Conservation (phyloP, 2,888 invertebrate species). For the Agrotis exclamationis region DNA sequence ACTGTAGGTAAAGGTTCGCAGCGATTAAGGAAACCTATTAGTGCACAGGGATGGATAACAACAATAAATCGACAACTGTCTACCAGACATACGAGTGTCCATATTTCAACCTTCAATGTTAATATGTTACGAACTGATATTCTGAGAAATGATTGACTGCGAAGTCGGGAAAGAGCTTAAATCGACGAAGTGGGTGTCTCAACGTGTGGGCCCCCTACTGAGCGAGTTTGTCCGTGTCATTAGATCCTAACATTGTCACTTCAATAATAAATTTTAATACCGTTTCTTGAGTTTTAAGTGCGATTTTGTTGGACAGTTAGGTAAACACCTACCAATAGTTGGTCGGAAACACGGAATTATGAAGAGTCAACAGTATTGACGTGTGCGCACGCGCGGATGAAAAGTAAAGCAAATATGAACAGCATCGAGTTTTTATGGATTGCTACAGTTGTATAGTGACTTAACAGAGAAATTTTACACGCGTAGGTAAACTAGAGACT, state of each 20-base stretch:
- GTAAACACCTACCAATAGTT: conserved; percentile 79
- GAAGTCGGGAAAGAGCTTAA: conserved; percentile 48
- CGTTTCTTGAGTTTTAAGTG: conserved; percentile 80
- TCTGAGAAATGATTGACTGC: conserved; percentile 74
- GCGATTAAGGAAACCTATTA: conserved; percentile 65
- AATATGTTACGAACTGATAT: conserved; percentile 71
- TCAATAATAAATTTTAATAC: conserved; percentile 74
- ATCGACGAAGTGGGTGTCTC: conserved; percentile 64
- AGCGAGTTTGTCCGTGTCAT: conserved; percentile 79
- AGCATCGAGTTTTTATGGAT: conserved; percentile 56
- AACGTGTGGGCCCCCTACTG: conserved; percentile 72
- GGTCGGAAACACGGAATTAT: conserved; percentile 77
- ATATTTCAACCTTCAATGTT: conserved; percentile 72
- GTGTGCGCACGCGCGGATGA: conserved; percentile 61
- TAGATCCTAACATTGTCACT: conserved; percentile 68
- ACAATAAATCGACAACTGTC: conserved; percentile 73
- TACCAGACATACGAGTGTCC: conserved; percentile 66
- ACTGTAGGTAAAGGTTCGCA: conserved; percentile 36
- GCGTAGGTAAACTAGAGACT: conserved; percentile 47
- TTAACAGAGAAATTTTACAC: conserved; percentile 58
- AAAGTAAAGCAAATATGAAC: conserved; percentile 57
- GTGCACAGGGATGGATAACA: conserved; percentile 55
- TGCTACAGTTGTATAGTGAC: conserved; percentile 63
- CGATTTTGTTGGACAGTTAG: conserved; percentile 81
- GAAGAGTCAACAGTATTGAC: conserved; percentile 70